A percentile compares a stretch with the other conserved stretches of the same genome.
Evolutionary conservation across 2,797 vertebrate genomes (phyloP).

Genomic region (Okamejei kenojei): DNA sequence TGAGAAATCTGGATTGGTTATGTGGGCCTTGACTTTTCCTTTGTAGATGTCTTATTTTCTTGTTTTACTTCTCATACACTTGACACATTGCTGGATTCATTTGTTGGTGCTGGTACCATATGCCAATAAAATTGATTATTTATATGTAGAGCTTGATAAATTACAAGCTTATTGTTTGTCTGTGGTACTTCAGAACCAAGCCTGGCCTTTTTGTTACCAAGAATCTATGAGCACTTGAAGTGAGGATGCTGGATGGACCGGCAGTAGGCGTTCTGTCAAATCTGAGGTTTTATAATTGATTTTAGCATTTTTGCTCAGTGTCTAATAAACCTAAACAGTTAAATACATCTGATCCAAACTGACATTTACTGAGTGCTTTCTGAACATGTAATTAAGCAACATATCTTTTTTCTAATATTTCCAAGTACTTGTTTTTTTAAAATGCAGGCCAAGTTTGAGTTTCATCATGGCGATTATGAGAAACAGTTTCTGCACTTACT

Average conservation of each 20-base stretch:
- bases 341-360: not conserved
- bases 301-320: no score
- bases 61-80: no score
- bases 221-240: not conserved
- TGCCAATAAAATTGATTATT: not conserved
- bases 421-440: slow-evolving; percentile 28
- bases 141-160: not conserved
- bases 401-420: slow-evolving; percentile 35
- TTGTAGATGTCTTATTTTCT: not conserved
- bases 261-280: not conserved
- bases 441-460: slow-evolving; percentile 93
- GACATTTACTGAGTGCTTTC: not conserved
- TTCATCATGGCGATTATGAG: slow-evolving; percentile 98
- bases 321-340: not conserved
- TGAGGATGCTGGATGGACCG: not conserved
- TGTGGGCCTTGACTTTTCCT: not conserved
- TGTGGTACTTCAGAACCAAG: not conserved
- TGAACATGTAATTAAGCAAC: not conserved
- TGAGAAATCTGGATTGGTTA: not conserved
- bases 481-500: slow-evolving; percentile 97
- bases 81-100: no score
- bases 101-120: not conserved
- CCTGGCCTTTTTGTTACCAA: not conserved
- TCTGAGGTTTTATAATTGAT: no score
- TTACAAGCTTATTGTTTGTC: not conserved